These are phyloP conservation scores for Hylomyscus alleni DNA, from an alignment of 2,797 vertebrate species.

Conservation along the genomic window DNA sequence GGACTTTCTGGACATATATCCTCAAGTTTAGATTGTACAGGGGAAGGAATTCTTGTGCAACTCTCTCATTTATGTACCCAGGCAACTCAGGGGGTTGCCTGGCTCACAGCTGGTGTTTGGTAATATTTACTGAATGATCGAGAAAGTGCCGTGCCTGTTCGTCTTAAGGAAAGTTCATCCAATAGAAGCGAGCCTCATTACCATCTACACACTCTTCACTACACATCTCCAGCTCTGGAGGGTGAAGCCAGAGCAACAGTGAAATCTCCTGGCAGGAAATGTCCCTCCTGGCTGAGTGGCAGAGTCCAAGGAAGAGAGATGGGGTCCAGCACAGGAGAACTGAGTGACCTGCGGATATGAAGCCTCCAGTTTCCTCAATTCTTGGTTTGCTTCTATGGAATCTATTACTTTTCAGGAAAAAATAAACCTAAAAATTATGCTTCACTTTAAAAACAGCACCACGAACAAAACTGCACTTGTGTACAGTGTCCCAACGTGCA, in stretches of 20 bases:
- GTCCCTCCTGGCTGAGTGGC: background rate
- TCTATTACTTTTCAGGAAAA: slow-evolving; percentile 42
- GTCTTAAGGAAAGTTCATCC: background rate
- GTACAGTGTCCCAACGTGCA: background rate
- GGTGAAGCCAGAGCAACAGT: background rate
- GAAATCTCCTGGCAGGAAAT: background rate
- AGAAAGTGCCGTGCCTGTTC: background rate
- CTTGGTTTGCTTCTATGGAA: slow-evolving; percentile 25
- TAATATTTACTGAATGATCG: background rate
- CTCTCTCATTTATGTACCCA: background rate
- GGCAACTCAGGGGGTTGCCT: background rate
- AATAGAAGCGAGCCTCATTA: background rate
- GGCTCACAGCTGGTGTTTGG: background rate
- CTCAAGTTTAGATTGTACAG: background rate
- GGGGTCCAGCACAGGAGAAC: background rate
- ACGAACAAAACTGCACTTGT: background rate
- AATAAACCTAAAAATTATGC: background rate
- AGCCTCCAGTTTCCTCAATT: background rate
- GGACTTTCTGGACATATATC: background rate
- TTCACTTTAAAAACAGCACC: slow-evolving; percentile 41
- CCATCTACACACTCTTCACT: background rate
- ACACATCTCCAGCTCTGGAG: background rate
- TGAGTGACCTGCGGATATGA: background rate
- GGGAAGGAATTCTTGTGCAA: background rate
- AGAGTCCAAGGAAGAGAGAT: background rate